These are phyloP conservation scores for Maniola hyperantus DNA, from an alignment of 2,888 invertebrate species.

Conservation along the genomic window DNA sequence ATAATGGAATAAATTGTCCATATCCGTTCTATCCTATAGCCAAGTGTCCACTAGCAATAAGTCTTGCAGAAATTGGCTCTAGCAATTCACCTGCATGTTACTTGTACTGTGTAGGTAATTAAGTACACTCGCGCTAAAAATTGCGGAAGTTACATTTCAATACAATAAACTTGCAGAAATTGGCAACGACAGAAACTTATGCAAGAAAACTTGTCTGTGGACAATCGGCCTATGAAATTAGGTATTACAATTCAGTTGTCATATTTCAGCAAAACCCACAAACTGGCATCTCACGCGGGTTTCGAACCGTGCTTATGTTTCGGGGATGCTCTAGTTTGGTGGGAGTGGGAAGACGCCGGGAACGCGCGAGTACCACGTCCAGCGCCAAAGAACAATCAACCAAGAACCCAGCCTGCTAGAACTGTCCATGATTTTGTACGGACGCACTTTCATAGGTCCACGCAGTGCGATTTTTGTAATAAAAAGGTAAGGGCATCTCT, in stretches of 20 bases:
- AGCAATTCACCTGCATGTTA: no score
- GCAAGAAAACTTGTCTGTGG: no score
- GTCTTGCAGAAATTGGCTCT: no score
- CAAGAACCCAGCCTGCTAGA: slow-evolving; percentile 56
- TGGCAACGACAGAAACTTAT: no score
- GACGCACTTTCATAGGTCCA: slow-evolving; percentile 94
- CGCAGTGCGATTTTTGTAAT: slow-evolving; percentile 96
- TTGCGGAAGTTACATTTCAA: no score
- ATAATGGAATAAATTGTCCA: no score
- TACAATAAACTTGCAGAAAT: no score
- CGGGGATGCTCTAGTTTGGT: slow-evolving; percentile 94
- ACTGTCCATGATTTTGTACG: slow-evolving; percentile 90
- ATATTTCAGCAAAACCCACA: slow-evolving; percentile 84
- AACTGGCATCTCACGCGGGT: slow-evolving; percentile 89
- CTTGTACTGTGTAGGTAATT: no score
- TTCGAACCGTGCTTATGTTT: slow-evolving; percentile 96
- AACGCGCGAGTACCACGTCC: slow-evolving; percentile 58
- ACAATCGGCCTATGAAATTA: no score
- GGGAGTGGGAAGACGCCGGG: slow-evolving; percentile 85
- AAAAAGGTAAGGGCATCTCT: slow-evolving; percentile 90
- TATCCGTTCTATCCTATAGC: no score
- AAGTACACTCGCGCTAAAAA: no score
- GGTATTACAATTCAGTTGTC: neutral
- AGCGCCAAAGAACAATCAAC: slow-evolving; percentile 55
- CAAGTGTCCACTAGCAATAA: no score